A percentile compares a stretch with the other conserved stretches of the same genome.
Conservation (phyloP, 1,140 invertebrate species). For the Sitophilus oryzae region DNA sequence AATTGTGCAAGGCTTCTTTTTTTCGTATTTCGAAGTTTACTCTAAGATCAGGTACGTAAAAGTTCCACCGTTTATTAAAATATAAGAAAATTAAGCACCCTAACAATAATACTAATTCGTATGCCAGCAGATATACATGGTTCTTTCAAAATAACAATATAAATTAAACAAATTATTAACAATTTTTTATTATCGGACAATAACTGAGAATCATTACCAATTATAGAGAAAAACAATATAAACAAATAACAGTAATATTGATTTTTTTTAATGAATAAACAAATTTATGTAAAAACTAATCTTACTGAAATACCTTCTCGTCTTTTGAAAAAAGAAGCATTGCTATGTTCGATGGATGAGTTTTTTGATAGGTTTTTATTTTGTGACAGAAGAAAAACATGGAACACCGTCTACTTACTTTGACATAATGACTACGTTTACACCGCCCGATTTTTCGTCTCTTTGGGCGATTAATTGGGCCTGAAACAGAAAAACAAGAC, state of each 20-base stretch:
- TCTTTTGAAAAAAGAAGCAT: slow-evolving; percentile 37
- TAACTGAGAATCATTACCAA: slow-evolving; percentile 28
- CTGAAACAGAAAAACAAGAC: slow-evolving; percentile 37
- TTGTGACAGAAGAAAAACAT: slow-evolving; percentile 9
- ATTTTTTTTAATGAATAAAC: slow-evolving; percentile 12
- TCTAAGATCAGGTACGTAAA: slow-evolving; percentile 10
- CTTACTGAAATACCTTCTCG: slow-evolving; percentile 32
- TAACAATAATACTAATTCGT: slow-evolving; percentile 13
- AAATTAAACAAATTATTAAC: not conserved
- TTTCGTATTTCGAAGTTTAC: not conserved
- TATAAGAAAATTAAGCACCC: slow-evolving; percentile 26
- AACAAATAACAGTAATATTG: slow-evolving; percentile 22
- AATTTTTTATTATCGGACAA: slow-evolving; percentile 14
- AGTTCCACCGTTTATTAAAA: slow-evolving; percentile 15
- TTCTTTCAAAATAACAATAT: slow-evolving; percentile 25
- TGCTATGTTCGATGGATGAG: slow-evolving; percentile 41
- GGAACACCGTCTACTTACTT: slow-evolving; percentile 42
- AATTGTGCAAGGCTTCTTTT: not conserved
- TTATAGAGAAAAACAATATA: slow-evolving; percentile 26
- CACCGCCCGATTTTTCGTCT: slow-evolving; percentile 43
- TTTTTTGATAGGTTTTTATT: slow-evolving; percentile 28
- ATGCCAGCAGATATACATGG: slow-evolving; percentile 41
- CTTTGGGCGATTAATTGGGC: slow-evolving; percentile 40
- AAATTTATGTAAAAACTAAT: slow-evolving; percentile 19
- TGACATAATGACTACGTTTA: slow-evolving; percentile 42